Evolutionary conservation across 2,888 invertebrate genomes (phyloP).

Genomic region (Macrosoma leucophasiata): DNA sequence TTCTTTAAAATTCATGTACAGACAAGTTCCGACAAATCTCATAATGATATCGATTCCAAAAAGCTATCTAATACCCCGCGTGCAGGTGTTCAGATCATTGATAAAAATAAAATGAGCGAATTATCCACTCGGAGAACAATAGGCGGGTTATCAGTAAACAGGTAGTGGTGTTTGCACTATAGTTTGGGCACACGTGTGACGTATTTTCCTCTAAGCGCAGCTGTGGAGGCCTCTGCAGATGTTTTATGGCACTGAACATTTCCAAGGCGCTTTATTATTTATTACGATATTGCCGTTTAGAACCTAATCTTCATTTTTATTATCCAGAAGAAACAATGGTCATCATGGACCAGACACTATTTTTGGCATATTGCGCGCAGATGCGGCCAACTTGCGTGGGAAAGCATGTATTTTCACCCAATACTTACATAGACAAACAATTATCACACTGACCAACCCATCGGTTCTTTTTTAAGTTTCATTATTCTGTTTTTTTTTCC

Average conservation of each 20-base stretch:
- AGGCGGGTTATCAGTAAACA: conserved; percentile 42
- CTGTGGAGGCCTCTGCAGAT: conserved; percentile 68
- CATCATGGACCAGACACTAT: conserved; percentile 54
- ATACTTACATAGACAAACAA: conserved; percentile 9
- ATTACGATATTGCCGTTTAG: conserved; percentile 72
- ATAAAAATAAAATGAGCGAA: conserved; percentile 26
- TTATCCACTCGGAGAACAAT: conserved; percentile 29
- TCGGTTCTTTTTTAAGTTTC: conserved; percentile 8
- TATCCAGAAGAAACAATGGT: conserved; percentile 68
- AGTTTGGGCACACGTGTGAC: conserved; percentile 63
- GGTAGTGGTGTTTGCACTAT: conserved; percentile 47
- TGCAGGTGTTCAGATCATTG: conserved; percentile 45
- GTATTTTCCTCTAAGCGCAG: conserved; percentile 67
- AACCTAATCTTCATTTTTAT: conserved; percentile 71
- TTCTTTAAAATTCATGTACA: no score
- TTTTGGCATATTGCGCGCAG: conserved; percentile 66
- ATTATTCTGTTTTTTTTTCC: no score
- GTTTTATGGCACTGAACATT: conserved; percentile 72
- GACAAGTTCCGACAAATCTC: conserved; percentile 15
- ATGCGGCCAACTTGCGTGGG: conserved; percentile 56
- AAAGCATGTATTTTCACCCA: conserved; percentile 32
- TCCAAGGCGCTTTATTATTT: conserved; percentile 71
- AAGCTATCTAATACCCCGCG: conserved; percentile 29
- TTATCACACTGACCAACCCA: conserved; percentile 2
- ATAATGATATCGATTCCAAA: conserved; percentile 11